phyloP scores from a whole-genome alignment of 2,113 vertebrate species.

The Petrocephalus zakoni region DNA sequence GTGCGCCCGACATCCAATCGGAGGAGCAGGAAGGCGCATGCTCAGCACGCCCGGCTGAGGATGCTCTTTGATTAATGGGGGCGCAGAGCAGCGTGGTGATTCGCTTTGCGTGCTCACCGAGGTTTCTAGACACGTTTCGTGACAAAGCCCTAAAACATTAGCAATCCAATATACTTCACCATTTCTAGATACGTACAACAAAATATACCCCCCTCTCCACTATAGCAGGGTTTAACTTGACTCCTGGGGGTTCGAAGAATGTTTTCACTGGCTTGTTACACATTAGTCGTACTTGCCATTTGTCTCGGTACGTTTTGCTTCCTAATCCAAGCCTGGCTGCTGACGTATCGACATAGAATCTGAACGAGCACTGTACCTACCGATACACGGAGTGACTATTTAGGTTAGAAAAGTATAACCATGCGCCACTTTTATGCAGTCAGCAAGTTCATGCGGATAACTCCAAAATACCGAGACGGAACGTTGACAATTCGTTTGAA shows the following conservation, averaged over 20 bases:
- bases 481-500: background rate
- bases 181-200: background rate
- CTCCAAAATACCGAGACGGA: background rate
- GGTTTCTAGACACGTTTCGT: background rate
- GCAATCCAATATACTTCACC: background rate
- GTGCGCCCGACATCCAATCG: background rate
- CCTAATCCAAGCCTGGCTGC: background rate
- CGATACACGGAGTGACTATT: background rate
- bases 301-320: background rate
- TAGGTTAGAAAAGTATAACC: background rate
- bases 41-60: background rate
- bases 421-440: background rate
- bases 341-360: background rate
- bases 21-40: background rate
- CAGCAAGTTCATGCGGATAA: background rate
- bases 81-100: background rate
- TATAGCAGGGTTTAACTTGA: background rate
- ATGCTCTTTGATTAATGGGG: background rate
- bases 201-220: background rate
- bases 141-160: background rate
- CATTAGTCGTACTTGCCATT: background rate
- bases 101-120: background rate
- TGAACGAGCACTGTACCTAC: background rate
- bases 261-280: background rate
- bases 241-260: too few relatives aligned